A percentile compares a stretch with the other conserved stretches of the same genome.
Conservation (phyloP, 2,888 invertebrate genomes). For the Megastigmus dorsalis region DNA sequence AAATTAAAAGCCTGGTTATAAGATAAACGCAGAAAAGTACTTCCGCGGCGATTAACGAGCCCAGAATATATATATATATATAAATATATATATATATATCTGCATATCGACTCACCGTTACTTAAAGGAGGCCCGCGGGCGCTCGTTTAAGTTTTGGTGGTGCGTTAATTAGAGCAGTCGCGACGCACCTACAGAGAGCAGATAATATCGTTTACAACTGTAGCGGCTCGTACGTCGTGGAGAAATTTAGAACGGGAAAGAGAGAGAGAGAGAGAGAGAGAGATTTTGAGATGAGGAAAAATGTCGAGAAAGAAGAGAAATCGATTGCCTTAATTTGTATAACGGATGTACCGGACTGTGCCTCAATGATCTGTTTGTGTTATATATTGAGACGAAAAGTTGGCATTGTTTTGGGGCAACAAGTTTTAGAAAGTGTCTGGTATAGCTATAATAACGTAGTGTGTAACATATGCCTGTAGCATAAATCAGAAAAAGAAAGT, state of each 20-base stretch:
- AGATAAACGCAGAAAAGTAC: slow-evolving; percentile 27
- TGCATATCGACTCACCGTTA: not conserved
- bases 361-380: too few relatives aligned
- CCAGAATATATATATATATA: not conserved
- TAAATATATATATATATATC: too few relatives aligned
- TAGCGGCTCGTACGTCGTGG: not conserved
- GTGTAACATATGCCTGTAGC: too few relatives aligned
- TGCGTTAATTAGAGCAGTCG: slow-evolving; percentile 27
- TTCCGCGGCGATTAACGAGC: slow-evolving; percentile 20
- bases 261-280: not conserved
- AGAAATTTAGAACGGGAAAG: not conserved
- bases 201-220: slow-evolving; percentile 47
- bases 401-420: too few relatives aligned
- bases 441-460: too few relatives aligned
- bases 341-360: not conserved
- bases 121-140: not conserved
- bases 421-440: too few relatives aligned
- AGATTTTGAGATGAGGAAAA: not conserved
- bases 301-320: not conserved
- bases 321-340: not conserved
- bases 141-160: slow-evolving; percentile 33
- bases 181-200: not conserved
- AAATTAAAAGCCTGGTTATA: slow-evolving; percentile 32
- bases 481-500: too few relatives aligned
- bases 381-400: too few relatives aligned